A percentile compares a stretch with the other conserved stretches of the same genome.
These are phyloP conservation scores for Ophioderma brevispina DNA, from an alignment of 35 echinoderm and acorn worm species.

Conservation along the genomic window DNA sequence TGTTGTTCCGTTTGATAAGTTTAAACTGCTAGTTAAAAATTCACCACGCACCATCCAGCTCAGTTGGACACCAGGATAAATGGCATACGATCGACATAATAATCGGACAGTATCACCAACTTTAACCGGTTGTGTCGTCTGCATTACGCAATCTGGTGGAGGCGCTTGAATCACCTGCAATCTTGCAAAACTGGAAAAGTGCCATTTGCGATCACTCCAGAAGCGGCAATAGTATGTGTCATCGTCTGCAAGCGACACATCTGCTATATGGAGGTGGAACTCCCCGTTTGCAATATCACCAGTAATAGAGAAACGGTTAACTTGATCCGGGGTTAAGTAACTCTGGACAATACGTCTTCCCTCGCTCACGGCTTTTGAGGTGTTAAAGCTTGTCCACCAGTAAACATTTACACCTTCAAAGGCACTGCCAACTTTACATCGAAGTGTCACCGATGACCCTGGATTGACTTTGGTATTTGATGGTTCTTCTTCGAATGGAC, in stretches of 20 bases:
- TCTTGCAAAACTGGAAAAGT: background rate
- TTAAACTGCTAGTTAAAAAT: background rate
- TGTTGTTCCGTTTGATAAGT: background rate
- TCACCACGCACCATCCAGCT: background rate
- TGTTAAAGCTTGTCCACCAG: background rate
- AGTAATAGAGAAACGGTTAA: background rate
- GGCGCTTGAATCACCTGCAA: background rate
- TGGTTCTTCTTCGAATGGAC: background rate
- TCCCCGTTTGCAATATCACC: background rate
- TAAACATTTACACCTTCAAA: background rate
- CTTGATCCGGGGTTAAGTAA: background rate
- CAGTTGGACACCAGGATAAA: background rate
- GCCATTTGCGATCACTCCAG: background rate
- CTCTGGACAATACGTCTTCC: background rate
- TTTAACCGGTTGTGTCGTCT: background rate
- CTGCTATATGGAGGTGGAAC: background rate
- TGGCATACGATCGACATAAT: background rate
- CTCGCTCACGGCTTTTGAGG: background rate
- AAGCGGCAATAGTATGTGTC: background rate
- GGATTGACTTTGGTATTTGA: background rate
- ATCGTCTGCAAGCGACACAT: background rate
- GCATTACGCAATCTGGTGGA: background rate
- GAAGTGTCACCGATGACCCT: background rate
- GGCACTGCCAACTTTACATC: background rate
- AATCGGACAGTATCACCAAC: background rate